Percentiles rank a stretch among this genome's conserved stretches.
phyloP scores from a whole-genome alignment of 2,797 vertebrate species.

The Schizopygopsis pylzovi region DNA sequence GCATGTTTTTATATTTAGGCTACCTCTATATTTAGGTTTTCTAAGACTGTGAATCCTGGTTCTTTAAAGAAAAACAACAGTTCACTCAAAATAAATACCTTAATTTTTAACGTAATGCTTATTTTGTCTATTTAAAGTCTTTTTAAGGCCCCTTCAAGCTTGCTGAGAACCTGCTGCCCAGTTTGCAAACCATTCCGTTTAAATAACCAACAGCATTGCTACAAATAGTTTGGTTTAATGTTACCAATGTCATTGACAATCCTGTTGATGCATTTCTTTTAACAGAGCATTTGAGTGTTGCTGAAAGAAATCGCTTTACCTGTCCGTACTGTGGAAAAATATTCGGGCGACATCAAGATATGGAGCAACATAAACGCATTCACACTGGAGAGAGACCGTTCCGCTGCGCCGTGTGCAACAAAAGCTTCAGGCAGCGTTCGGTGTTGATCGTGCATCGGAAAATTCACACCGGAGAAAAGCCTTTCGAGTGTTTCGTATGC shows the following conservation, averaged over 20 bases:
- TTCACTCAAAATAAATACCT: neutral
- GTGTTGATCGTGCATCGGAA: conserved; percentile 52
- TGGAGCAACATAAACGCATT: conserved; percentile 50
- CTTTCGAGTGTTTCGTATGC: conserved; percentile 52
- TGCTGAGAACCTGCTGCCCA: neutral
- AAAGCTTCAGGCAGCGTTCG: conserved; percentile 50
- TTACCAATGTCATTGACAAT: neutral
- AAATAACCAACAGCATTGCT: neutral
- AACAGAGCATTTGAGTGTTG: conserved; percentile 31
- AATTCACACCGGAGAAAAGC: conserved; percentile 50
- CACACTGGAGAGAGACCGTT: conserved; percentile 54
- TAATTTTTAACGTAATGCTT: neutral
- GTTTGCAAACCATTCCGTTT: neutral
- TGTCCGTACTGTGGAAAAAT: conserved; percentile 49
- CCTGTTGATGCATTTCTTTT: neutral
- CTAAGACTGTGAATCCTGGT: too few species aligned
- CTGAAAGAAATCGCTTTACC: conserved; percentile 34
- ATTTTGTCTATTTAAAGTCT: neutral
- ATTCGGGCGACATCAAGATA: conserved; percentile 37
- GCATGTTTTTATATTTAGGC: neutral
- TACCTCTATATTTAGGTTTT: neutral
- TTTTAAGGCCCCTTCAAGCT: neutral
- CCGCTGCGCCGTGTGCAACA: conserved; percentile 45
- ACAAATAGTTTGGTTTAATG: neutral
- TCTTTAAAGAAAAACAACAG: neutral